A percentile compares a stretch with the other conserved stretches of the same genome.
These are phyloP conservation scores for Seladonia tumulorum DNA, from an alignment of 2,888 invertebrate genomes.

Conservation along the genomic window DNA sequence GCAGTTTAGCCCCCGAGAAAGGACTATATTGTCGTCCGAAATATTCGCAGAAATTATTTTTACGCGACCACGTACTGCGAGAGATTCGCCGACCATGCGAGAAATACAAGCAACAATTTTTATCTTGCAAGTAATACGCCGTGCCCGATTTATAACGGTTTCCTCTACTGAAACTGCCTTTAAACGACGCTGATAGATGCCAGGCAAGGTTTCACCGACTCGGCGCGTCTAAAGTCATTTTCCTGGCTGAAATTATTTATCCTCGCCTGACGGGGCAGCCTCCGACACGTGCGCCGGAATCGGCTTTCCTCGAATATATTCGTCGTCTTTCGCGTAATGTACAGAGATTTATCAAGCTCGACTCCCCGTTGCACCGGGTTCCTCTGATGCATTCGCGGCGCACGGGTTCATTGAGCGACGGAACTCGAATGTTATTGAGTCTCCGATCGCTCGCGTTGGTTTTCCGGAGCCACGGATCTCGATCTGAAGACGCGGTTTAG, in stretches of 20 bases:
- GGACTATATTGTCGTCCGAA: background rate
- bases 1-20: background rate
- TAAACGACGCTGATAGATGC: background rate
- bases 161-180: background rate
- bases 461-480: constrained; percentile 21
- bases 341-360: constrained; percentile 53
- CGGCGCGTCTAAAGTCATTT: constrained; percentile 8
- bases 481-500: constrained; percentile 13
- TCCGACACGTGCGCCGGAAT: constrained; percentile 34
- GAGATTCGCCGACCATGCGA: background rate
- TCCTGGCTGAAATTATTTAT: constrained; percentile 29
- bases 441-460: constrained; percentile 29
- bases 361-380: constrained; percentile 30
- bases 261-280: constrained; percentile 6
- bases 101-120: background rate
- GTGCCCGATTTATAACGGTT: background rate
- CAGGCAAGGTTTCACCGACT: constrained; percentile 1
- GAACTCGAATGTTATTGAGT: constrained; percentile 33
- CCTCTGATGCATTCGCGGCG: constrained; percentile 30
- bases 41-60: background rate
- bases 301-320: constrained; percentile 48
- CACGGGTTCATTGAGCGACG: constrained; percentile 9
- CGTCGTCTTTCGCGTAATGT: constrained; percentile 45
- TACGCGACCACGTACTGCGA: background rate
- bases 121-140: background rate